These are phyloP conservation scores for Drosophila quinaria DNA, from an alignment of 2,888 invertebrate species.

Conservation along the genomic window DNA sequence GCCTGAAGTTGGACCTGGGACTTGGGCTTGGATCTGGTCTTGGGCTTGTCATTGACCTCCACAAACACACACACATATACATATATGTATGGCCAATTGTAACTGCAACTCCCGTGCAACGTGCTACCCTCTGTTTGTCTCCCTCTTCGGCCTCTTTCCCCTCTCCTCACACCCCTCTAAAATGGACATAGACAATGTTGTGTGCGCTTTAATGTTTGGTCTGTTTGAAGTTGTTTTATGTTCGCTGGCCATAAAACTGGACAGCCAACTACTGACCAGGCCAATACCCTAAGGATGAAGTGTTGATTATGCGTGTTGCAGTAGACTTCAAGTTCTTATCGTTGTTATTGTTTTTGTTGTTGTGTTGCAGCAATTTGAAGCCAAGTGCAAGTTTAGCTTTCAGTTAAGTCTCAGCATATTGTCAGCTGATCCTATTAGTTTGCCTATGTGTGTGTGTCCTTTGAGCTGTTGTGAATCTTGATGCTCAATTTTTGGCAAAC, in stretches of 20 bases:
- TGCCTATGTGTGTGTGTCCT: neutral
- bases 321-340: conserved; percentile 29
- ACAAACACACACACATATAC: conserved; percentile 23
- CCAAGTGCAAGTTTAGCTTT: conserved; percentile 45
- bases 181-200: conserved; percentile 69
- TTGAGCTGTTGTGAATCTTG: conserved; percentile 8
- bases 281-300: conserved; percentile 61
- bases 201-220: conserved; percentile 72
- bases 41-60: conserved; percentile 74
- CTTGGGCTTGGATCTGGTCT: conserved; percentile 33
- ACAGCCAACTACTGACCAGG: conserved; percentile 29
- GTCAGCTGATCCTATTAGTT: conserved; percentile 47
- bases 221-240: conserved; percentile 65
- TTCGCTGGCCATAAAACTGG: conserved; percentile 63
- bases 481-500: conserved; percentile 30
- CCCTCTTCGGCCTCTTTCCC: neutral
- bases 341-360: conserved; percentile 29
- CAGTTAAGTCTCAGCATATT: conserved; percentile 40
- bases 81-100: conserved; percentile 54
- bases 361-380: conserved; percentile 36
- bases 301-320: conserved; percentile 68
- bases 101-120: conserved; percentile 70
- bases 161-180: neutral
- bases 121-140: conserved; percentile 1
- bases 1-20: conserved; percentile 22